phyloP scores from a whole-genome alignment of 1,140 invertebrate genomes.

The Drosophila pruinosa region DNA sequence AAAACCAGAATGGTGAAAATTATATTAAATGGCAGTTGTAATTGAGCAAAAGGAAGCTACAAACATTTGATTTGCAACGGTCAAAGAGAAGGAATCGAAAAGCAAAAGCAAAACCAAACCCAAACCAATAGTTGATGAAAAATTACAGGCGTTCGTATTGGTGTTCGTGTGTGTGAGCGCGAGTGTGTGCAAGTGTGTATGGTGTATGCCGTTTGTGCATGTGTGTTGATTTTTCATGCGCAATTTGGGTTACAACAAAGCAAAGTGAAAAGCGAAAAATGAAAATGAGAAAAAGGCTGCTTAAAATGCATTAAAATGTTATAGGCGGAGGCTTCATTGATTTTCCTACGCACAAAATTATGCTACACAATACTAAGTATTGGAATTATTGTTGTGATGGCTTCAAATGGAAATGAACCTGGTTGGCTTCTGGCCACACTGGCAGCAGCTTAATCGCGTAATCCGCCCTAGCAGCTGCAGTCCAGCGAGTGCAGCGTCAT shows the following conservation, averaged over 20 bases:
- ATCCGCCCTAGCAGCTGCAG: slow-evolving; percentile 25
- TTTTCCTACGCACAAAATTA: slow-evolving; percentile 74
- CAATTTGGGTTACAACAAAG: slow-evolving; percentile 78
- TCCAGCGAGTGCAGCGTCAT: too few species aligned
- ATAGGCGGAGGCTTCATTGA: slow-evolving; percentile 63
- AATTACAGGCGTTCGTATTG: slow-evolving; percentile 32
- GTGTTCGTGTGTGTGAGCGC: slow-evolving; percentile 30
- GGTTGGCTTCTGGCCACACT: slow-evolving; percentile 1
- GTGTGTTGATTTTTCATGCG: slow-evolving; percentile 73
- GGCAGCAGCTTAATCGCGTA: slow-evolving; percentile 11
- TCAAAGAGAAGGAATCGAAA: slow-evolving; percentile 18
- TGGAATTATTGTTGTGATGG: slow-evolving; percentile 4
- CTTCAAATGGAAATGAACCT: slow-evolving; percentile 17
- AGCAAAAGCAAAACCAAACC: slow-evolving; percentile 12
- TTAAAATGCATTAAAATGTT: slow-evolving; percentile 75
- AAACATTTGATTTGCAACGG: slow-evolving; percentile 17
- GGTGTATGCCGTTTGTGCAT: slow-evolving; percentile 30
- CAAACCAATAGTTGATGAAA: slow-evolving; percentile 46
- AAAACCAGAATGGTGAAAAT: slow-evolving; percentile 33
- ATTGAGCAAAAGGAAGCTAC: slow-evolving; percentile 13
- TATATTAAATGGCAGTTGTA: slow-evolving; percentile 29
- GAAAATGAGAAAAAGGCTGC: slow-evolving; percentile 54
- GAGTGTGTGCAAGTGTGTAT: slow-evolving; percentile 31
- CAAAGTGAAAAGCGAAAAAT: slow-evolving; percentile 42
- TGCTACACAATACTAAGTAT: slow-evolving; percentile 46